phyloP scores from a whole-genome alignment of 1,140 invertebrate genomes.

The Uloborus diversus region DNA sequence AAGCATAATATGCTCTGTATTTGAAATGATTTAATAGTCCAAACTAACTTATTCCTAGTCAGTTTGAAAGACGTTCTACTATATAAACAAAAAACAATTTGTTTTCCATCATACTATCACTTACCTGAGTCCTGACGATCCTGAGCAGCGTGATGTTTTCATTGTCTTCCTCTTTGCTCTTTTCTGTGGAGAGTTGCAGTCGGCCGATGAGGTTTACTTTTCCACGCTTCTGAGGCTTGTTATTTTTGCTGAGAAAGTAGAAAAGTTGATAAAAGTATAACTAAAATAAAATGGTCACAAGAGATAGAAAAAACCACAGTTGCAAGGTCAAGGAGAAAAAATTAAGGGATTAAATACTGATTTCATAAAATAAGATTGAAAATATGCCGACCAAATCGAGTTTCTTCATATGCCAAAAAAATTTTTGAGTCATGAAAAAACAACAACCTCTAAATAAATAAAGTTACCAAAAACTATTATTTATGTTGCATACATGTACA shows the following conservation, averaged over 20 bases:
- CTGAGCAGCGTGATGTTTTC: constrained; percentile 96
- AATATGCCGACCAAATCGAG: not conserved
- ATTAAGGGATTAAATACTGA: not conserved
- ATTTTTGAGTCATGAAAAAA: not conserved
- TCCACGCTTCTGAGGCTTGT: constrained; percentile 90
- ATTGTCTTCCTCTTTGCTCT: constrained; percentile 95
- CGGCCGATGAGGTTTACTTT: constrained; percentile 95
- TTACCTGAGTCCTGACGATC: constrained; percentile 84
- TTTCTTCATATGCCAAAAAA: not conserved
- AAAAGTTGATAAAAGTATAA: constrained; percentile 1
- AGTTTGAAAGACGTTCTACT: not conserved
- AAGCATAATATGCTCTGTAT: not conserved
- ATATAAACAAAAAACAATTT: not conserved
- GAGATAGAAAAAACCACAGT: not conserved
- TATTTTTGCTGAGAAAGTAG: constrained; percentile 79
- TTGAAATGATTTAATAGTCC: not conserved
- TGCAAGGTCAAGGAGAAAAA: not conserved
- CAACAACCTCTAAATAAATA: too few species aligned
- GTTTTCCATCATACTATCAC: not conserved
- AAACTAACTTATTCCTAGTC: not conserved
- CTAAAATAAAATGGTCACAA: not conserved
- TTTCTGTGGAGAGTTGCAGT: constrained; percentile 92
- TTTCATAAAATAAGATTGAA: not conserved
- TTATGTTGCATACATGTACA: too few species aligned
- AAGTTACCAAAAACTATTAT: too few species aligned